Conservation (phyloP, 2,888 invertebrate species). For the Leptinotarsa tumamoca region DNA sequence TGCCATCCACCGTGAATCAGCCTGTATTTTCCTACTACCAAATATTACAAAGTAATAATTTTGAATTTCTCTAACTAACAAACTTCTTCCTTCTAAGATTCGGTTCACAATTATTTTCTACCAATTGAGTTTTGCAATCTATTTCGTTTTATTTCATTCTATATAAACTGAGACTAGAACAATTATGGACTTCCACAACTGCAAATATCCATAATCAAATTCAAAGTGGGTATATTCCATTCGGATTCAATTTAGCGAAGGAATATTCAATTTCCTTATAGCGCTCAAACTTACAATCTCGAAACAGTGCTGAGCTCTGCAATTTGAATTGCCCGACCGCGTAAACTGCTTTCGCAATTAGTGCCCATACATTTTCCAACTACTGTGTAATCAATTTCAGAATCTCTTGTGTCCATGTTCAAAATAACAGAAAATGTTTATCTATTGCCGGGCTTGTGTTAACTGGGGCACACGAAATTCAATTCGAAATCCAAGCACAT, state of each 20-base stretch:
- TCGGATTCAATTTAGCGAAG: conserved; percentile 38
- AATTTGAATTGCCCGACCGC: conserved; percentile 46
- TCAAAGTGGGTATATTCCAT: conserved; percentile 32
- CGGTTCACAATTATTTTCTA: too few species aligned
- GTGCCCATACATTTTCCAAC: conserved; percentile 23
- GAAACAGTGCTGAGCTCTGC: conserved; percentile 40
- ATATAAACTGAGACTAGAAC: neutral
- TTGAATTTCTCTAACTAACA: too few species aligned
- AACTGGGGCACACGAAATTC: neutral
- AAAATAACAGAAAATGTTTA: neutral
- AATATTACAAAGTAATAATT: too few species aligned
- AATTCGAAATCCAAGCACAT: neutral
- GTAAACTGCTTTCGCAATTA: conserved; percentile 43
- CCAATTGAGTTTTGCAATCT: neutral
- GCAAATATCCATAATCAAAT: conserved; percentile 26
- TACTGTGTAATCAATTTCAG: conserved; percentile 2
- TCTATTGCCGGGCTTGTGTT: neutral
- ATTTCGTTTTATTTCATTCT: neutral
- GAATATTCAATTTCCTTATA: conserved; percentile 45
- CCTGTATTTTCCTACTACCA: too few species aligned
- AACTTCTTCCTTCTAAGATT: too few species aligned
- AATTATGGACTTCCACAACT: neutral
- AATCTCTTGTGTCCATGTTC: neutral
- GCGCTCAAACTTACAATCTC: conserved; percentile 36
- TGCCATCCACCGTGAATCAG: too few species aligned